phyloP scores from a whole-genome alignment of 64 coral and sea anemone species.

The Montipora capricornis region DNA sequence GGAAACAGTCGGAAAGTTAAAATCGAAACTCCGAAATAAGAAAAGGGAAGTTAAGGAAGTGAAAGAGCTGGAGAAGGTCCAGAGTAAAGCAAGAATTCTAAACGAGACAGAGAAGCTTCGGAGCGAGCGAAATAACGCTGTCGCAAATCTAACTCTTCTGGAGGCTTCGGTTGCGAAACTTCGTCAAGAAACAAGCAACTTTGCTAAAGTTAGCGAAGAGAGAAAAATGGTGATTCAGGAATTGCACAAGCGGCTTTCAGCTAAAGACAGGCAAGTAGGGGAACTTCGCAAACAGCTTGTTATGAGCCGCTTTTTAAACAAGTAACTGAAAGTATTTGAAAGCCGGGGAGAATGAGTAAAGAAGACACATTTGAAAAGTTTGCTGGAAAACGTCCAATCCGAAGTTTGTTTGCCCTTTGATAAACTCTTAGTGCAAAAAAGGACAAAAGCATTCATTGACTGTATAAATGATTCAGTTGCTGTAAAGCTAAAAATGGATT shows the following conservation, averaged over 20 bases:
- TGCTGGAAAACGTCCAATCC: background rate
- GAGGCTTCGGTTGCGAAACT: slow-evolving; percentile 52
- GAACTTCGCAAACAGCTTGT: slow-evolving; percentile 66
- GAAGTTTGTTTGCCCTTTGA: too few relatives aligned
- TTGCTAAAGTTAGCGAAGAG: slow-evolving; percentile 44
- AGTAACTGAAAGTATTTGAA: background rate
- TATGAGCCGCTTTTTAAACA: slow-evolving; percentile 59
- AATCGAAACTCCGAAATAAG: slow-evolving; percentile 72
- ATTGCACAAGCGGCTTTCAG: slow-evolving; percentile 39
- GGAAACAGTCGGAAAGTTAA: slow-evolving; percentile 53
- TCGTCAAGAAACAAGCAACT: slow-evolving; percentile 2
- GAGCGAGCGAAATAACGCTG: slow-evolving; percentile 55
- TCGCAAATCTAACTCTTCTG: slow-evolving; percentile 55
- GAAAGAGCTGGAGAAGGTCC: slow-evolving; percentile 66
- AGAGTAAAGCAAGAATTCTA: slow-evolving; percentile 84
- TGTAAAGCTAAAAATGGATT: too few relatives aligned
- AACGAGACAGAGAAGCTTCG: slow-evolving; percentile 82
- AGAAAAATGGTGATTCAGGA: slow-evolving; percentile 73
- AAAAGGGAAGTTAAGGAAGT: slow-evolving; percentile 53
- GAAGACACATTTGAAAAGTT: background rate
- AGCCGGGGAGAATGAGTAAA: too few relatives aligned
- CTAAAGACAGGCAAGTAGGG: slow-evolving; percentile 76
- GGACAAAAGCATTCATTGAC: too few relatives aligned
- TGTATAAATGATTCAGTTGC: too few relatives aligned
- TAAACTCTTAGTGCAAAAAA: too few relatives aligned